Percentiles rank a stretch among this genome's conserved stretches.
Evolutionary conservation across 1,140 invertebrate species (phyloP).

Genomic region (Heterodera carotae): DNA sequence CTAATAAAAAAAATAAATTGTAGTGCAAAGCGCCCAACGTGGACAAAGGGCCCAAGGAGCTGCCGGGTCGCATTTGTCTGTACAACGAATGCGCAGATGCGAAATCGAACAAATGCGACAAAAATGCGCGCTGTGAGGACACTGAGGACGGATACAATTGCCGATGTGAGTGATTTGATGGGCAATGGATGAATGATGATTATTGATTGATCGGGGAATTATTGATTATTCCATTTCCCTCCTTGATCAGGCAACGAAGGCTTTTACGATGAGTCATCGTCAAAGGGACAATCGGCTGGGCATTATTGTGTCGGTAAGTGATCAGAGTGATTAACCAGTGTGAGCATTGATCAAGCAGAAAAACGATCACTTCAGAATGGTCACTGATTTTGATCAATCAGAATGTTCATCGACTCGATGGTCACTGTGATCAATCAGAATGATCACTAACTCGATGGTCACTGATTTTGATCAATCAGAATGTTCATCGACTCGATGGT

Average conservation of each 20-base stretch:
- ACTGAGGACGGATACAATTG: slow-evolving; percentile 28
- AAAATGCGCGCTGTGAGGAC: slow-evolving; percentile 31
- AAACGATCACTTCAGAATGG: no score
- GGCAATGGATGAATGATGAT: neutral
- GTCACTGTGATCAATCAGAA: no score
- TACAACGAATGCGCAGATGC: slow-evolving; percentile 52
- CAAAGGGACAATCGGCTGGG: slow-evolving; percentile 51
- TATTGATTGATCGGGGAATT: neutral
- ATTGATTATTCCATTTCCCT: neutral
- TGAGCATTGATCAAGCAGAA: neutral
- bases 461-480: no score
- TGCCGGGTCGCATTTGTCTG: slow-evolving; percentile 70
- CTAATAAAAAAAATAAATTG: no score
- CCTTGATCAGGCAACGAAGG: slow-evolving; percentile 37
- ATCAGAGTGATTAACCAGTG: neutral
- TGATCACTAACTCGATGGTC: no score
- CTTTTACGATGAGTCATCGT: slow-evolving; percentile 58
- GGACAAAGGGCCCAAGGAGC: slow-evolving; percentile 67
- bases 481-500: no score
- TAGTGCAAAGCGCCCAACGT: slow-evolving; percentile 77
- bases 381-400: no score
- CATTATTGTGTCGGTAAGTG: slow-evolving; percentile 52
- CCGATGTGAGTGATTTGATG: slow-evolving; percentile 6
- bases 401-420: no score
- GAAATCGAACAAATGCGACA: slow-evolving; percentile 40